A percentile compares a stretch with the other conserved stretches of the same genome.
Evolutionary conservation across 2,888 invertebrate genomes (phyloP).

Genomic region (Eupithecia pulchellata): DNA sequence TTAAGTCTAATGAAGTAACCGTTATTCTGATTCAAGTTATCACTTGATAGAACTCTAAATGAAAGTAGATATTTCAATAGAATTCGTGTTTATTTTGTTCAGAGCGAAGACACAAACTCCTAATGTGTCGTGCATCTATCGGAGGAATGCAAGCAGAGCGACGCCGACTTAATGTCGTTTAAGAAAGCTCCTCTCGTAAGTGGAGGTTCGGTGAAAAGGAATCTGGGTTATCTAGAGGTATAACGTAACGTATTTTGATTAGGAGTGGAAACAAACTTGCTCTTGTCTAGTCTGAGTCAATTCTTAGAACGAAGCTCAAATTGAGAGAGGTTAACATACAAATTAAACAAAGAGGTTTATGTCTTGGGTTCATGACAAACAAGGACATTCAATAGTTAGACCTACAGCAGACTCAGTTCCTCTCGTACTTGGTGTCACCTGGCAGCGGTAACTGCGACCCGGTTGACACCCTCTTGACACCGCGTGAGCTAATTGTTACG

Average conservation of each 20-base stretch:
- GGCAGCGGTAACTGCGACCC: background rate
- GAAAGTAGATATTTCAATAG: too few species aligned
- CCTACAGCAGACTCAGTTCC: background rate
- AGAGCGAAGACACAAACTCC: background rate
- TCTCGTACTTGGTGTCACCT: background rate
- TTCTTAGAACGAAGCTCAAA: too few species aligned
- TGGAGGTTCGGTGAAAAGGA: background rate
- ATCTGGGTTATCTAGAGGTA: too few species aligned
- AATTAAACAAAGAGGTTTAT: background rate
- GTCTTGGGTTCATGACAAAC: background rate
- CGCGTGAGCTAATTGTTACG: background rate
- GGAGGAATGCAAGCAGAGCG: background rate
- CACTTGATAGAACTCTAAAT: too few species aligned
- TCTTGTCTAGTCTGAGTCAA: background rate
- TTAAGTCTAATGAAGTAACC: too few species aligned
- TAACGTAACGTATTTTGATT: too few species aligned
- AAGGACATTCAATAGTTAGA: too few species aligned
- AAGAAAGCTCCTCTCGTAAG: background rate
- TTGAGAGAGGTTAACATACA: background rate
- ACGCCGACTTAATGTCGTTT: background rate
- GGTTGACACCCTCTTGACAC: background rate
- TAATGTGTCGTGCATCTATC: constrained; percentile 4
- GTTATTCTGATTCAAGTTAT: too few species aligned
- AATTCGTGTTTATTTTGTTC: background rate
- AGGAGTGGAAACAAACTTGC: background rate